Percentiles rank a stretch among this genome's conserved stretches.
phyloP scores from a whole-genome alignment of 1,140 invertebrate species.

The Apis florea region DNA sequence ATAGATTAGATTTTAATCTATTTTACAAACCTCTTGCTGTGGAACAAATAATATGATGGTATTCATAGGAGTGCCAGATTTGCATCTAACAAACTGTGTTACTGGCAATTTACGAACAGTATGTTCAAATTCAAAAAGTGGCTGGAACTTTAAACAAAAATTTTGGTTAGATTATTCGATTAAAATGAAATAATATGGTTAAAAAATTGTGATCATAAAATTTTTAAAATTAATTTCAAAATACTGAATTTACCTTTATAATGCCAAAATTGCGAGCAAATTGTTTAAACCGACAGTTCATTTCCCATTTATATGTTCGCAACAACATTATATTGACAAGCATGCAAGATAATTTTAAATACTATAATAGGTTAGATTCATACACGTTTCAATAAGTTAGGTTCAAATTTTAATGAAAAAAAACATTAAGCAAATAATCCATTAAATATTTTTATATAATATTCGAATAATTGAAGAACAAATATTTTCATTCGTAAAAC shows the following conservation, averaged over 20 bases:
- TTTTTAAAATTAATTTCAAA: not conserved
- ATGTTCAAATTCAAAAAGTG: conserved; percentile 56
- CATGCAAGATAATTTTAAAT: not conserved
- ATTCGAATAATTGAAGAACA: not conserved
- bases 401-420: not conserved
- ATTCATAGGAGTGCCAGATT: conserved; percentile 90
- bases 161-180: conserved; percentile 12
- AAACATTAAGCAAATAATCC: not conserved
- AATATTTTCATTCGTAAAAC: not conserved
- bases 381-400: not conserved
- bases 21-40: conserved; percentile 93
- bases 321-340: conserved; percentile 13
- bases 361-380: not conserved
- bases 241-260: conserved; percentile 53
- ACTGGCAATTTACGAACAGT: conserved; percentile 39
- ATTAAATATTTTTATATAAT: not conserved
- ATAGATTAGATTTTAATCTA: too few relatives aligned
- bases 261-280: conserved; percentile 60
- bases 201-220: not conserved
- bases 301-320: conserved; percentile 41
- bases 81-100: conserved; percentile 78
- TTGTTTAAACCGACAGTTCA: conserved; percentile 52
- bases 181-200: not conserved
- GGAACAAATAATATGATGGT: conserved; percentile 98
- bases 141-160: conserved; percentile 65